phyloP scores from a whole-genome alignment of 2,113 vertebrate species.

The Lagenorhynchus albirostris region DNA sequence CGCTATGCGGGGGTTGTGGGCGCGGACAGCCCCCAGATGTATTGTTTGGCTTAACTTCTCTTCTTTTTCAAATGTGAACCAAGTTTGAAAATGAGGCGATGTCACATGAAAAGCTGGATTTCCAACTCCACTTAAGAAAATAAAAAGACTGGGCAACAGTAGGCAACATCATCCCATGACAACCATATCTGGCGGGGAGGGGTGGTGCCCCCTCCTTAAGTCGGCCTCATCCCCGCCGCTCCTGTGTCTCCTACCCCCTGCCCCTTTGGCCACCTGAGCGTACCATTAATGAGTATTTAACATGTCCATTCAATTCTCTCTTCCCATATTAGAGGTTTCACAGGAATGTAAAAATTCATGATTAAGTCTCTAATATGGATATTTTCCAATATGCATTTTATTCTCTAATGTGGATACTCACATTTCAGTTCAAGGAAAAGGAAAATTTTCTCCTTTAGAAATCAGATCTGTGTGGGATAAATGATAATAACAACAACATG shows the following conservation, averaged over 20 bases:
- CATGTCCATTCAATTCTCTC: neutral
- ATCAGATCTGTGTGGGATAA: neutral
- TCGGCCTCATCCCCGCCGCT: neutral
- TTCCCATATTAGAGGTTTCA: neutral
- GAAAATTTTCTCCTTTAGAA: neutral
- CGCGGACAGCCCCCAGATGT: neutral
- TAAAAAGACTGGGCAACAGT: neutral
- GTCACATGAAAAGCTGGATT: neutral
- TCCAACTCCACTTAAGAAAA: neutral
- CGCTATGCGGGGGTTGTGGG: accelerated
- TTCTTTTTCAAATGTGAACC: neutral
- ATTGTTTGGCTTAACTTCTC: neutral
- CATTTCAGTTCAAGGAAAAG: neutral
- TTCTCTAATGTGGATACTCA: neutral
- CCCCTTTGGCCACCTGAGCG: neutral
- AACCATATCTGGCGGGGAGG: too few species aligned
- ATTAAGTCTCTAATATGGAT: neutral
- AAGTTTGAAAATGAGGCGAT: neutral
- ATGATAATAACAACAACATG: neutral
- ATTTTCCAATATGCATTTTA: neutral
- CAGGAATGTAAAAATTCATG: neutral
- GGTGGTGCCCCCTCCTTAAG: accelerated
- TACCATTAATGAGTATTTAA: neutral
- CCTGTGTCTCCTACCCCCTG: accelerated
- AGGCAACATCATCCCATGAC: neutral